A percentile compares a stretch with the other conserved stretches of the same genome.
Conservation (phyloP, 2,888 invertebrate species). For the Thysanoteuthis rhombus region DNA sequence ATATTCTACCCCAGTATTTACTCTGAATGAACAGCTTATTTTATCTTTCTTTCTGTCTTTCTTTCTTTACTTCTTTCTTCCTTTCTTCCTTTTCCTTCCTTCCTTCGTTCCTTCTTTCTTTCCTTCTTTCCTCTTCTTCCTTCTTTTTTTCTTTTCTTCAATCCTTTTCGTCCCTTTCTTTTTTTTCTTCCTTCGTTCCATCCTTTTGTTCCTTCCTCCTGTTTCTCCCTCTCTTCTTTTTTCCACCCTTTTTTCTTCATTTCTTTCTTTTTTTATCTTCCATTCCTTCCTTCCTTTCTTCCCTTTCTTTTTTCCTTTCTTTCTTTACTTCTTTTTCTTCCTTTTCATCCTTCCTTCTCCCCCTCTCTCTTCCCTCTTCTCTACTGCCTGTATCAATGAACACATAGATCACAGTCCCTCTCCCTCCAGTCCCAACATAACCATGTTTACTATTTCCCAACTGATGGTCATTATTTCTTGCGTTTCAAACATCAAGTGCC, state of each 20-base stretch:
- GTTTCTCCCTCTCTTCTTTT: background rate
- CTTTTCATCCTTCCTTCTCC: background rate
- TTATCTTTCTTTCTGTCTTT: too few species aligned
- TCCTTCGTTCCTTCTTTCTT: too few species aligned
- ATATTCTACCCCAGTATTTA: too few species aligned
- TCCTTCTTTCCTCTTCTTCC: too few species aligned
- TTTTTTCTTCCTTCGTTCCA: background rate
- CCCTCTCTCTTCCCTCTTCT: background rate
- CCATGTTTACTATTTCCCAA: background rate
- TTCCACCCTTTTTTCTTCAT: background rate
- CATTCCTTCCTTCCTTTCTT: background rate
- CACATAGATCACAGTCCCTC: background rate
- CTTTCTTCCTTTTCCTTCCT: too few species aligned
- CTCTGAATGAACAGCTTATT: too few species aligned
- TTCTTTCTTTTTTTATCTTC: background rate
- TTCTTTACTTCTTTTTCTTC: background rate
- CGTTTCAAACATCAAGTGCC: background rate
- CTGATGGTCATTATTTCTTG: background rate
- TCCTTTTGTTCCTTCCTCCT: too few species aligned
- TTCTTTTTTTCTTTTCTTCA: too few species aligned
- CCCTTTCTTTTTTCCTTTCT: background rate
- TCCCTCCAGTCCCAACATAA: background rate
- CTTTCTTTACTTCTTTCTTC: too few species aligned
- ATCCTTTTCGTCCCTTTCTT: background rate
- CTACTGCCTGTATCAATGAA: background rate